Percentiles rank a stretch among this genome's conserved stretches.
Conservation (phyloP, 2,113 vertebrate genomes). For the Ariopsis seemanni region DNA sequence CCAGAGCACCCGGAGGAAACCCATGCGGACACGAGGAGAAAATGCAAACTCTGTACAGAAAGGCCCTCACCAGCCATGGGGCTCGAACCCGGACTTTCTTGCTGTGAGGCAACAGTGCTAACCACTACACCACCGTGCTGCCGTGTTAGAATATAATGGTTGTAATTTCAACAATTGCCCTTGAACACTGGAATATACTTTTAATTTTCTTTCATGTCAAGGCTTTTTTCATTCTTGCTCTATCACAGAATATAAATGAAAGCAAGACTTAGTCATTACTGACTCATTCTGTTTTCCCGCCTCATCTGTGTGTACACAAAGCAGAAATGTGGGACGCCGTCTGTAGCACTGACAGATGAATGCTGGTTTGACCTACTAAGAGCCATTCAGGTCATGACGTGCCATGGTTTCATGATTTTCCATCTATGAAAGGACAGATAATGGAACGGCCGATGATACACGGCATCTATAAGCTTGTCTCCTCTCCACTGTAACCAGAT, state of each 20-base stretch:
- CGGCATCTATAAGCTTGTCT: conserved; percentile 35
- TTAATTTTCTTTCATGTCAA: conserved; percentile 6
- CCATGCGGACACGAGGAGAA: no score
- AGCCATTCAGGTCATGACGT: conserved; percentile 28
- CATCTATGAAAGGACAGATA: conserved; percentile 11
- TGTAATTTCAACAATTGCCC: background rate
- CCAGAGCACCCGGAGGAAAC: no score
- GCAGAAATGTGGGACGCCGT: background rate
- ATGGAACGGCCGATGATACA: conserved; percentile 22
- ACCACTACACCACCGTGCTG: no score
- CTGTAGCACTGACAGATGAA: background rate
- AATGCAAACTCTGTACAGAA: no score
- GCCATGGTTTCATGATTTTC: background rate
- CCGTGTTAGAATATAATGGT: background rate
- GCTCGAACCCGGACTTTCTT: no score
- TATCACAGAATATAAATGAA: background rate
- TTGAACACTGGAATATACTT: background rate
- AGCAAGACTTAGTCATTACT: conserved; percentile 1
- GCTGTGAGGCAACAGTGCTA: no score
- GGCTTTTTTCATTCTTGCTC: background rate
- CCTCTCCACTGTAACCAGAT: background rate
- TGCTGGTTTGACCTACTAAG: conserved; percentile 3
- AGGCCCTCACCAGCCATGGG: no score
- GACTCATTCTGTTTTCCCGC: conserved; percentile 19
- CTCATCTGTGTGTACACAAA: background rate